Conservation (phyloP, 2,113 vertebrate species). For the Chloropsis cyanopogon region DNA sequence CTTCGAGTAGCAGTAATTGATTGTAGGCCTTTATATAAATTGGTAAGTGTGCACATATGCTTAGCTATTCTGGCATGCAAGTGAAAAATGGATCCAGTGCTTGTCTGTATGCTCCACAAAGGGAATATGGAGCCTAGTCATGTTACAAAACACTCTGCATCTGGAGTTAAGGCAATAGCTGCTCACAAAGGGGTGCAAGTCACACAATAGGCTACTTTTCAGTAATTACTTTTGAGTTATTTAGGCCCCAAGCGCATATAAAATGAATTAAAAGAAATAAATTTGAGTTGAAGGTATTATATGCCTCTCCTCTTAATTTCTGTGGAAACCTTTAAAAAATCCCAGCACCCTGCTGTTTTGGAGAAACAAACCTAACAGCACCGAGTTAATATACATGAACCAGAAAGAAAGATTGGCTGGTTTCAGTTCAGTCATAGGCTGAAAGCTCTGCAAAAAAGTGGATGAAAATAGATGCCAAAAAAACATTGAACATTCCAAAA, state of each 20-base stretch:
- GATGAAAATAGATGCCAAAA: conserved; percentile 12
- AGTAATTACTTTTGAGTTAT: conserved; percentile 60
- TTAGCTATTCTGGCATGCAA: background rate
- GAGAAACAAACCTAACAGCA: conserved; percentile 47
- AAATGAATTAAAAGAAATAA: conserved; percentile 68
- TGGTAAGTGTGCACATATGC: background rate
- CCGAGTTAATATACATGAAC: conserved; percentile 44
- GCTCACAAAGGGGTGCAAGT: conserved; percentile 54
- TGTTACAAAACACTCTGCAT: conserved; percentile 39
- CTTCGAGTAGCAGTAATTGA: background rate
- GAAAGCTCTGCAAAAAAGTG: background rate
- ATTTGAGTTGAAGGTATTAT: conserved; percentile 62
- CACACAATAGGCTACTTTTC: conserved; percentile 55
- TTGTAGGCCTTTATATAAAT: background rate
- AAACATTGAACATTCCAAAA: background rate
- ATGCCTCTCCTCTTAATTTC: conserved; percentile 50
- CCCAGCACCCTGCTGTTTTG: conserved; percentile 45
- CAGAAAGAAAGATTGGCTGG: conserved; percentile 26
- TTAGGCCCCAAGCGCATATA: conserved; percentile 56
- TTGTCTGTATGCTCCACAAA: conserved; percentile 2
- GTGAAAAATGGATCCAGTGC: conserved; percentile 6
- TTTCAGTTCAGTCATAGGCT: conserved; percentile 5
- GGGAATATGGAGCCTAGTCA: background rate
- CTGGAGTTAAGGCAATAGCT: conserved; percentile 56
- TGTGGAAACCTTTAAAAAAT: conserved; percentile 56